Evolutionary conservation across 2,888 invertebrate species (phyloP).

Genomic region (Drosophila eohydei): DNA sequence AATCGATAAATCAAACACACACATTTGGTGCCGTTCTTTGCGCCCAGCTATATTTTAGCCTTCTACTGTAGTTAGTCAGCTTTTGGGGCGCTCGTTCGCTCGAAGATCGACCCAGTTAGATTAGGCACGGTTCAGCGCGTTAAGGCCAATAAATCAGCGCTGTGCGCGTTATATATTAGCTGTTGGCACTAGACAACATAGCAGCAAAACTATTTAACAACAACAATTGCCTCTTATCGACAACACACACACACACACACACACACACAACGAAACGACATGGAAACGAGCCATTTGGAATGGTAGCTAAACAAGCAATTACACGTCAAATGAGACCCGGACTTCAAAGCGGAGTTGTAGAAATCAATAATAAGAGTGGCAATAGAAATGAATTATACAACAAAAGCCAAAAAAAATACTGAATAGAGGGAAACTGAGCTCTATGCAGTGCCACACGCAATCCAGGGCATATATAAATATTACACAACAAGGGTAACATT

Average conservation of each 20-base stretch:
- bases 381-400: slow-evolving; percentile 61
- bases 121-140: slow-evolving; percentile 41
- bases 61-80: slow-evolving; percentile 18
- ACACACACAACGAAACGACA: slow-evolving; percentile 7
- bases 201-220: slow-evolving; percentile 8
- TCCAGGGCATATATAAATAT: slow-evolving; percentile 51
- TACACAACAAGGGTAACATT: slow-evolving; percentile 76
- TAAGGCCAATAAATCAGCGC: slow-evolving; percentile 52
- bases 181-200: slow-evolving; percentile 24
- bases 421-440: slow-evolving; percentile 8
- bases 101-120: slow-evolving; percentile 73
- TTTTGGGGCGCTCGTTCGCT: slow-evolving; percentile 10
- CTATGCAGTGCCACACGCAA: slow-evolving; percentile 56
- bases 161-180: slow-evolving; percentile 25
- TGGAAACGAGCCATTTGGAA: slow-evolving; percentile 42
- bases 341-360: slow-evolving; percentile 36
- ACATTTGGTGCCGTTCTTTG: slow-evolving; percentile 8
- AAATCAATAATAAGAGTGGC: slow-evolving; percentile 66
- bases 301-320: slow-evolving; percentile 47
- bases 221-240: slow-evolving; percentile 45
- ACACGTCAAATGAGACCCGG: slow-evolving; percentile 35
- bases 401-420: slow-evolving; percentile 26
- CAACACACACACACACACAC: slow-evolving; percentile 36
- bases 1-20: slow-evolving; percentile 18
- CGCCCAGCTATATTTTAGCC: slow-evolving; percentile 7